Evolutionary conservation across 2,113 vertebrate genomes (phyloP).

Genomic region (Scalopus aquaticus): DNA sequence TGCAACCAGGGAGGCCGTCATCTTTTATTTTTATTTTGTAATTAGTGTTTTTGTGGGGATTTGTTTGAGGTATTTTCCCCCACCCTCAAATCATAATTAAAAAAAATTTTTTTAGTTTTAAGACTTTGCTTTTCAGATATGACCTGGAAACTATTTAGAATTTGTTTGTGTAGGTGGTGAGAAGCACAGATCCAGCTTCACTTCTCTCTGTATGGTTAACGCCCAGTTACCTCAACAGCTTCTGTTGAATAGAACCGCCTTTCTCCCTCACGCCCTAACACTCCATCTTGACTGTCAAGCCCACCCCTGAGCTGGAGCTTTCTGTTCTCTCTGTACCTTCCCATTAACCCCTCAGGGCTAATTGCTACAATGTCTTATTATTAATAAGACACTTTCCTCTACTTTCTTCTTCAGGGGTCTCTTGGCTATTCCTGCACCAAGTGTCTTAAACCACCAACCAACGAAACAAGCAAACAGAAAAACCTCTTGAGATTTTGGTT

Average conservation of each 20-base stretch:
- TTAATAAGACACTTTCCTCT: background rate
- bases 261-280: background rate
- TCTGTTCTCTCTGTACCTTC: background rate
- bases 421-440: background rate
- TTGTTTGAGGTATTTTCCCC: background rate
- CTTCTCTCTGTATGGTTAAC: background rate
- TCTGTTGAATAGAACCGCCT: fast-evolving
- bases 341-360: background rate
- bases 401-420: background rate
- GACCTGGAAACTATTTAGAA: background rate
- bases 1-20: too few species aligned
- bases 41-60: background rate
- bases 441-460: background rate
- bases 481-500: background rate
- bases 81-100: background rate
- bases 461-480: background rate
- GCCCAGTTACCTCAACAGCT: background rate
- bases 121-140: background rate
- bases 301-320: background rate
- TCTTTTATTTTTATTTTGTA: background rate
- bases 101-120: background rate
- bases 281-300: background rate
- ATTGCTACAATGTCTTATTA: background rate
- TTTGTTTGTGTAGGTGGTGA: background rate
- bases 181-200: background rate